Percentiles rank a stretch among this genome's conserved stretches.
These are phyloP conservation scores for Adelges cooleyi DNA, from an alignment of 1,140 invertebrate species.

Conservation along the genomic window DNA sequence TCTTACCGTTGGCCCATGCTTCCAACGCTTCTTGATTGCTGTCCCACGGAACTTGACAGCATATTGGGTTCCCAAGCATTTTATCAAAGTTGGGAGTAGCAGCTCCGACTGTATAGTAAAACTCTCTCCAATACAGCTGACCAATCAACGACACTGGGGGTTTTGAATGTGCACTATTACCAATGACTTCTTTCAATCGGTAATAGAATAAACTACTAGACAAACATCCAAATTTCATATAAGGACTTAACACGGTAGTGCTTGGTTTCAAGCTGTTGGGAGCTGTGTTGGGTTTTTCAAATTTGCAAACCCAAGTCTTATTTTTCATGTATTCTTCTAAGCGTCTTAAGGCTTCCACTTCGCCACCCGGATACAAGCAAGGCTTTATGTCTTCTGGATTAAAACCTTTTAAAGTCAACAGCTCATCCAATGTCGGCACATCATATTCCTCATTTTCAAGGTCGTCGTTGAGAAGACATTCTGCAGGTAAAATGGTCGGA, in stretches of 20 bases:
- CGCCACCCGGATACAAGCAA: conserved; percentile 52
- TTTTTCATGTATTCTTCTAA: conserved; percentile 47
- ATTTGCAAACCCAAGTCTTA: conserved; percentile 56
- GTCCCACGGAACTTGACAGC: conserved; percentile 60
- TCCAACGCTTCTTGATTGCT: conserved; percentile 48
- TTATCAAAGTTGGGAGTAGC: conserved; percentile 58
- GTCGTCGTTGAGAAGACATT: conserved; percentile 32
- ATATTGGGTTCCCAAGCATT: conserved; percentile 57
- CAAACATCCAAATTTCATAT: conserved; percentile 61
- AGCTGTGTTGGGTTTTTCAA: conserved; percentile 61
- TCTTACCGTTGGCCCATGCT: conserved; percentile 56
- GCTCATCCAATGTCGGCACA: conserved; percentile 48
- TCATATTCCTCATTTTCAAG: conserved; percentile 44
- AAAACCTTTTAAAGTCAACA: conserved; percentile 39
- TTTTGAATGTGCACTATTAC: conserved; percentile 43
- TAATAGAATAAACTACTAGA: conserved; percentile 54
- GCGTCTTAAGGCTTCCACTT: conserved; percentile 53
- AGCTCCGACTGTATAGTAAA: conserved; percentile 59
- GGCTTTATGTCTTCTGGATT: conserved; percentile 39
- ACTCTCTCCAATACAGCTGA: conserved; percentile 63
- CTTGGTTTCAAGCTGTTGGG: conserved; percentile 58
- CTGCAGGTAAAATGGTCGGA: conserved; percentile 40
- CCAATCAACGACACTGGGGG: conserved; percentile 51
- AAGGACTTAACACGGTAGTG: conserved; percentile 61
- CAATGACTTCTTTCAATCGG: conserved; percentile 46